A percentile compares a stretch with the other conserved stretches of the same genome.
Conservation (phyloP, 2,797 vertebrate genomes). For the Takifugu rubripes region DNA sequence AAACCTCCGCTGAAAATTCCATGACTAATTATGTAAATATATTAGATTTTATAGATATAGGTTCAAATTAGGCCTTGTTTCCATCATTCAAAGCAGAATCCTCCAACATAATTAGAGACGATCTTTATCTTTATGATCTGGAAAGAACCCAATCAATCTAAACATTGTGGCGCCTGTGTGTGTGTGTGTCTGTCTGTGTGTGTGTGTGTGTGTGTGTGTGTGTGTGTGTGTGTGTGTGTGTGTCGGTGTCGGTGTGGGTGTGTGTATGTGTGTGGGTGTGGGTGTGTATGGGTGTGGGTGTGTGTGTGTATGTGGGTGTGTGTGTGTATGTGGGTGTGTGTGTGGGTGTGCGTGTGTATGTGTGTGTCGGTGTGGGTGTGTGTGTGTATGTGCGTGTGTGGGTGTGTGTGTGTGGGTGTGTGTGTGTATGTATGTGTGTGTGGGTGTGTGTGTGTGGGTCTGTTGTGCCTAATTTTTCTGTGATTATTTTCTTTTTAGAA, state of each 20-base stretch:
- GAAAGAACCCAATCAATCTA: constrained; percentile 11
- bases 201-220: neutral
- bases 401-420: constrained; percentile 1
- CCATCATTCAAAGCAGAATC: constrained; percentile 6
- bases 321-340: constrained; percentile 1
- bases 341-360: neutral
- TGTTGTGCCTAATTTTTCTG: neutral
- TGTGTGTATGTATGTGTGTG: neutral
- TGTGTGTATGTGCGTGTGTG: constrained; percentile 5
- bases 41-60: constrained; percentile 25
- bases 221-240: neutral
- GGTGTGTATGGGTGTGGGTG: neutral
- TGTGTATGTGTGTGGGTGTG: constrained; percentile 1
- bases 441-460: constrained; percentile 8
- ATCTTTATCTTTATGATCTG: neutral
- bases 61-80: constrained; percentile 13
- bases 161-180: constrained; percentile 4
- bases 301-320: neutral
- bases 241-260: neutral
- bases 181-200: neutral
- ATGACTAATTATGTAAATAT: constrained; percentile 32
- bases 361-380: neutral
- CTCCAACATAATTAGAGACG: constrained; percentile 10
- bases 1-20: constrained; percentile 6
- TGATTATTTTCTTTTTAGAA: constrained; percentile 14